Evolutionary conservation across 2,888 invertebrate genomes (phyloP).

Genomic region (Chrysodeixis includens): DNA sequence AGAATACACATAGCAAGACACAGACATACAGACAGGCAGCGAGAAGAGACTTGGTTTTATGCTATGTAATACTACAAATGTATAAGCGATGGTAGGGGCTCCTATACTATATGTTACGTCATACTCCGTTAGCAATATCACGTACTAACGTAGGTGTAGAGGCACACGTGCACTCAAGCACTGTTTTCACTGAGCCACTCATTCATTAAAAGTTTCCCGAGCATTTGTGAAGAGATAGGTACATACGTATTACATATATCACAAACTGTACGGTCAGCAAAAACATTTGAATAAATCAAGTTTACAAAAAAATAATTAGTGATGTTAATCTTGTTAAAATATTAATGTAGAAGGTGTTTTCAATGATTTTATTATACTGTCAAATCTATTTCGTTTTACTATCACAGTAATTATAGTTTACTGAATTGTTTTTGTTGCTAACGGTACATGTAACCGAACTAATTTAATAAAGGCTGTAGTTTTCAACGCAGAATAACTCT

Average conservation of each 20-base stretch:
- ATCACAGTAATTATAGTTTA: too few species aligned
- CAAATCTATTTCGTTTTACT: too few species aligned
- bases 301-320: too few species aligned
- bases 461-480: not conserved
- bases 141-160: not conserved
- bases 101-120: too few species aligned
- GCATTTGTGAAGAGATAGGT: not conserved
- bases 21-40: too few species aligned
- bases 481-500: not conserved
- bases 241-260: not conserved
- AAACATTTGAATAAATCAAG: not conserved
- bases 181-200: constrained; percentile 7
- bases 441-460: not conserved
- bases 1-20: too few species aligned
- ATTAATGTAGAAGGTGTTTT: too few species aligned
- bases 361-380: too few species aligned
- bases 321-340: too few species aligned
- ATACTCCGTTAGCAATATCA: not conserved
- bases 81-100: too few species aligned
- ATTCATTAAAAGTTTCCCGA: constrained; percentile 41
- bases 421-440: not conserved
- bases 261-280: not conserved
- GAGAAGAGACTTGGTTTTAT: too few species aligned
- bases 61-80: too few species aligned
- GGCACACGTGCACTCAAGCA: constrained; percentile 14